A percentile compares a stretch with the other conserved stretches of the same genome.
These are phyloP conservation scores for Semnornis frantzii DNA, from an alignment of 2,113 vertebrate genomes.

Conservation along the genomic window DNA sequence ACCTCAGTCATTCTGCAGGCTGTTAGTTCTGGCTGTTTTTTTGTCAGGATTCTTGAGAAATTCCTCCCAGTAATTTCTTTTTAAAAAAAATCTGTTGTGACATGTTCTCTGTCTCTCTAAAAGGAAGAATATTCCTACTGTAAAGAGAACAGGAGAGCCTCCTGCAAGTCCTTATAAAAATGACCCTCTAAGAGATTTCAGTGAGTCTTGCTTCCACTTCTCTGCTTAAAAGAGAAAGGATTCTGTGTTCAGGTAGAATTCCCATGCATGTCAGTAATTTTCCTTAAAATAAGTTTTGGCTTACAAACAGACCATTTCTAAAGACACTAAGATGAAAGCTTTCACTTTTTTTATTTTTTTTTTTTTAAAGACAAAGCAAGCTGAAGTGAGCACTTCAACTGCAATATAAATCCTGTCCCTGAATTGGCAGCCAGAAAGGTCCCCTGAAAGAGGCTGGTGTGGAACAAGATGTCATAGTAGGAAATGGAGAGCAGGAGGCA, in stretches of 20 bases:
- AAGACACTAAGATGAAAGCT: background rate
- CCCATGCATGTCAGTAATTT: background rate
- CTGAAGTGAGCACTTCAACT: background rate
- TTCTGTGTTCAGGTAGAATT: background rate
- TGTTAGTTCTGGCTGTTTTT: background rate
- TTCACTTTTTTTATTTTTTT: background rate
- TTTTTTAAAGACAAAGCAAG: background rate
- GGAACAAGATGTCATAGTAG: background rate
- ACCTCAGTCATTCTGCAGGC: background rate
- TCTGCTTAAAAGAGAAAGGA: background rate
- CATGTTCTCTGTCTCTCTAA: background rate
- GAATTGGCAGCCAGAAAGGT: background rate
- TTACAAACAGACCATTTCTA: background rate
- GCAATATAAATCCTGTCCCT: background rate
- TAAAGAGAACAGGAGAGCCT: background rate
- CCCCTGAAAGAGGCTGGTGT: background rate
- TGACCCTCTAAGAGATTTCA: background rate
- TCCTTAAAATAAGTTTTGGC: background rate
- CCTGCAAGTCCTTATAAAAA: background rate
- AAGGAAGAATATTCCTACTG: background rate
- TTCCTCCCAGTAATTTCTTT: background rate
- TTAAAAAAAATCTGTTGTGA: background rate
- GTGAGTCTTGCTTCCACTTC: background rate
- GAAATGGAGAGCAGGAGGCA: background rate
- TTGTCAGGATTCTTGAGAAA: background rate